Evolutionary conservation across 1,140 invertebrate genomes (phyloP).

Genomic region (Tetramorium simillimum): DNA sequence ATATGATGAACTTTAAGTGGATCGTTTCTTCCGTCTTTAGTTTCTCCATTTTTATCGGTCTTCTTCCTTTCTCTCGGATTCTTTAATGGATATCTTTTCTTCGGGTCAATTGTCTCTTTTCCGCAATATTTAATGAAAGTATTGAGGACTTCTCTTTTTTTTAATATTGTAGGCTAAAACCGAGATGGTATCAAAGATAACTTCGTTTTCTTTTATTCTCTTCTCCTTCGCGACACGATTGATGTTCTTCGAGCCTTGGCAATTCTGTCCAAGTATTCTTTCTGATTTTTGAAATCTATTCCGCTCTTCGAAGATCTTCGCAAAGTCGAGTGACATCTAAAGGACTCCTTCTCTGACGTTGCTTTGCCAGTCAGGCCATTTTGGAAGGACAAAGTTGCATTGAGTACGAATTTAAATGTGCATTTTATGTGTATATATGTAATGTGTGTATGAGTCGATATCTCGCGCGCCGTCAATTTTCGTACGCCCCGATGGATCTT

Average conservation of each 20-base stretch:
- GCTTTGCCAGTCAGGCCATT: conserved; percentile 39
- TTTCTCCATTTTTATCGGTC: neutral
- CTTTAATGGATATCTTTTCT: neutral
- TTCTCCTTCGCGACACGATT: neutral
- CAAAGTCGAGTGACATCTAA: conserved; percentile 1
- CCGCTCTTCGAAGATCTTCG: conserved; percentile 6
- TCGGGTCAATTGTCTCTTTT: neutral
- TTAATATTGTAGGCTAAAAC: neutral
- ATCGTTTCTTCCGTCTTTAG: neutral
- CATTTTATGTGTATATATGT: conserved; percentile 39
- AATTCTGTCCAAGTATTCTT: neutral
- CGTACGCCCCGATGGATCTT: conserved; percentile 13
- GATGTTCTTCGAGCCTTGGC: neutral
- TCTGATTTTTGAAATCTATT: neutral
- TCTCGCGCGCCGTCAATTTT: conserved; percentile 22
- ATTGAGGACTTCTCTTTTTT: neutral
- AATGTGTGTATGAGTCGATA: conserved; percentile 50
- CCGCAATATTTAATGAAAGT: conserved; percentile 6
- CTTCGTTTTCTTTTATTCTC: neutral
- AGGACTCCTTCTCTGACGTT: neutral
- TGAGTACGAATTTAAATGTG: conserved; percentile 43
- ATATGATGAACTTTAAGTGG: neutral
- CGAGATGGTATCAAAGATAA: neutral
- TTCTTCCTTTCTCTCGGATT: neutral
- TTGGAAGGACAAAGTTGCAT: conserved; percentile 46